Evolutionary conservation across 2,888 invertebrate species (phyloP).

Genomic region (Dorcus hopei): DNA sequence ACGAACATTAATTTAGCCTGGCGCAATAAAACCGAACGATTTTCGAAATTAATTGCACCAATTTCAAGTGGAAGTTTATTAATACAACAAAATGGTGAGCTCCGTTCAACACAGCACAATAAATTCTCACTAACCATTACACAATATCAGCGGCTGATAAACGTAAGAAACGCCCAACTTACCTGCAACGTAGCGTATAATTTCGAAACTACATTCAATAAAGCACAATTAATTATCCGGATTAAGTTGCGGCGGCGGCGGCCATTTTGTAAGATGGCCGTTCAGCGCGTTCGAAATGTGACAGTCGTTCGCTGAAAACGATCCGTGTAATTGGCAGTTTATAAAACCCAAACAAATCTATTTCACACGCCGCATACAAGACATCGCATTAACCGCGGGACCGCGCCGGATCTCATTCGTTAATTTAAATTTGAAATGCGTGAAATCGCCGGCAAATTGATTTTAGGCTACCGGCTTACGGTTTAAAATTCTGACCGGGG

Average conservation of each 20-base stretch:
- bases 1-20: too few relatives aligned
- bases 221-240: constrained; percentile 17
- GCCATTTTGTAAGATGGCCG: constrained; percentile 22
- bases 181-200: constrained; percentile 11
- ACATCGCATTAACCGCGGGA: constrained; percentile 10
- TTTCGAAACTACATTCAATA: constrained; percentile 18
- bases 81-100: too few relatives aligned
- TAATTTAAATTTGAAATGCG: constrained; percentile 19
- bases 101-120: neutral
- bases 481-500: too few relatives aligned
- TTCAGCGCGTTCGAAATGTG: neutral
- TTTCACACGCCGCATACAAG: constrained; percentile 9
- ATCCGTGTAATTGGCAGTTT: constrained; percentile 20
- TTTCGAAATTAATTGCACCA: too few relatives aligned
- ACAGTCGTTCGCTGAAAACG: constrained; percentile 12
- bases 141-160: neutral
- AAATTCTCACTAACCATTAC: neutral
- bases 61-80: too few relatives aligned
- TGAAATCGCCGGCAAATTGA: constrained; percentile 27
- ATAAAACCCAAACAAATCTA: constrained; percentile 20
- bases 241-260: constrained; percentile 16
- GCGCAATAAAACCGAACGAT: too few relatives aligned
- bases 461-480: constrained; percentile 16
- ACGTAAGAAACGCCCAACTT: constrained; percentile 1
- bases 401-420: constrained; percentile 4